phyloP scores from a whole-genome alignment of 2,888 invertebrate genomes.

The Atethmia centrago region DNA sequence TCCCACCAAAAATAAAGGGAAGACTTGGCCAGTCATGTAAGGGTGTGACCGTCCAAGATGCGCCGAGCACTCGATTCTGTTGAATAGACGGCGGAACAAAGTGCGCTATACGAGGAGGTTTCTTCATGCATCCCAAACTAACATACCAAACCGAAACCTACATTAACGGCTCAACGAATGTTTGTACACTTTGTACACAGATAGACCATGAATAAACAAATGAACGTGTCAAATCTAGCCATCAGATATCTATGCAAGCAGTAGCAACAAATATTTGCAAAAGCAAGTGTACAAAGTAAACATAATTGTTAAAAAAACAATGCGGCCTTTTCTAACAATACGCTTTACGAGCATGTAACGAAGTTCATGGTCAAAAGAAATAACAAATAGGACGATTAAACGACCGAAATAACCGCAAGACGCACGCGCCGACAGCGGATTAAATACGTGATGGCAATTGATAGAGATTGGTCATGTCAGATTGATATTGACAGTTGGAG shows the following conservation, averaged over 20 bases:
- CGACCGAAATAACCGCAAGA: slow-evolving; percentile 53
- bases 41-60: too few species aligned
- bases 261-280: slow-evolving; percentile 14
- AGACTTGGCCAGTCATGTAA: too few species aligned
- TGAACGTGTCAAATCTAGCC: too few species aligned
- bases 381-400: slow-evolving; percentile 61
- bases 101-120: too few species aligned
- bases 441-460: slow-evolving; percentile 55
- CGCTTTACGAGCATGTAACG: slow-evolving; percentile 63
- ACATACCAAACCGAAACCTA: not conserved
- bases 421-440: slow-evolving; percentile 68
- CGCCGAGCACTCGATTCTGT: too few species aligned
- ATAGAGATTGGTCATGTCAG: slow-evolving; percentile 51
- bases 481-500: slow-evolving; percentile 26
- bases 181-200: not conserved
- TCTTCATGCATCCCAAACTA: too few species aligned
- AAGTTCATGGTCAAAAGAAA: slow-evolving; percentile 72
- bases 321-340: slow-evolving; percentile 44
- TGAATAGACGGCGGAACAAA: too few species aligned
- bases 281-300: slow-evolving; percentile 29
- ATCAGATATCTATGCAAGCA: not conserved
- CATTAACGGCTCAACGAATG: not conserved
- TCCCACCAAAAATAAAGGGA: too few species aligned
- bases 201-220: not conserved
- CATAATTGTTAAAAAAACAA: slow-evolving; percentile 36